Conservation (phyloP, 2,113 vertebrate species). For the Tapirus terrestris region DNA sequence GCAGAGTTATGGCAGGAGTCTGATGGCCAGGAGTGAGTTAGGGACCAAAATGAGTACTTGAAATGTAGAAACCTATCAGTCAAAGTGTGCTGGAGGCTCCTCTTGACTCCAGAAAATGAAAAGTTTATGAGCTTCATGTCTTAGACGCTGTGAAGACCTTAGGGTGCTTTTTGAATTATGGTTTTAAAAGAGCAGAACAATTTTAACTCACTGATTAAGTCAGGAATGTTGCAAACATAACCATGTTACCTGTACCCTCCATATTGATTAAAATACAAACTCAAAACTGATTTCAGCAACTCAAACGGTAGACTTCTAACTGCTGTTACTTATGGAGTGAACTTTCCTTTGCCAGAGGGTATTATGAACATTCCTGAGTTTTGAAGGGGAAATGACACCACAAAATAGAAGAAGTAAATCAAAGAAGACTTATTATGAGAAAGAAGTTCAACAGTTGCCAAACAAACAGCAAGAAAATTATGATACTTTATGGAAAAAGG, state of each 20-base stretch:
- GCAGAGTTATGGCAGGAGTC: conserved; percentile 58
- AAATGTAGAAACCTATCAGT: conserved; percentile 61
- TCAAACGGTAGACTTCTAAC: background rate
- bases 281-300: background rate
- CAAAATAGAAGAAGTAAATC: background rate
- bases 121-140: conserved; percentile 68
- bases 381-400: background rate
- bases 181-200: conserved; percentile 57
- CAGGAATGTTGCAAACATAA: background rate
- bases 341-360: background rate
- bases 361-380: background rate
- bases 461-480: background rate
- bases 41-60: conserved; percentile 54
- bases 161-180: conserved; percentile 63
- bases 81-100: conserved; percentile 62
- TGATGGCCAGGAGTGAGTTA: conserved; percentile 32
- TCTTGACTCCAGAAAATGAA: conserved; percentile 66
- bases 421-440: background rate
- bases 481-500: background rate
- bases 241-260: background rate
- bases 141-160: conserved; percentile 60
- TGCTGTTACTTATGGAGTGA: background rate
- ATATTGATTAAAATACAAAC: background rate
- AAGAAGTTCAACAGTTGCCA: background rate
- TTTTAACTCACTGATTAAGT: conserved; percentile 65